These are phyloP conservation scores for Sminthopsis crassicaudata DNA, from an alignment of 2,113 vertebrate species.

Conservation along the genomic window DNA sequence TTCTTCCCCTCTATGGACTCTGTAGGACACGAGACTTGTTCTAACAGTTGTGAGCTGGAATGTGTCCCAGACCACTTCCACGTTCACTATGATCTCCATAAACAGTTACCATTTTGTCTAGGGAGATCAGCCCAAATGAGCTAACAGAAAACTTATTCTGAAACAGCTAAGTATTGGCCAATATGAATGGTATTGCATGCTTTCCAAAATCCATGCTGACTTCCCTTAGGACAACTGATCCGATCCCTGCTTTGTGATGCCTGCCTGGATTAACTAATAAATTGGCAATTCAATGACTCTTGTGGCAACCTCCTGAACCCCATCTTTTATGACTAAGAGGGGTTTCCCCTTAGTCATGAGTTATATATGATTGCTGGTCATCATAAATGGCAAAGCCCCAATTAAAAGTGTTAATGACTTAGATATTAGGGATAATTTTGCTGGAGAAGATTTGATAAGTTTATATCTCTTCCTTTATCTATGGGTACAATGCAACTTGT, in stretches of 20 bases:
- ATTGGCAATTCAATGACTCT: not conserved
- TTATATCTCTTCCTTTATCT: not conserved
- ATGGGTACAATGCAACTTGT: not conserved
- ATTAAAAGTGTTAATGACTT: not conserved
- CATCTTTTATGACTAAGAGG: not conserved
- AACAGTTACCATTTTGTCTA: not conserved
- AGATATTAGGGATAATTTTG: constrained; percentile 10
- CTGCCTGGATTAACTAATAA: not conserved
- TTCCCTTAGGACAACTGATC: not conserved
- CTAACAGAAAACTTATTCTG: not conserved
- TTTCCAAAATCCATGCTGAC: not conserved
- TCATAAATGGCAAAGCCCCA: not conserved
- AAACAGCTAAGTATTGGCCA: not conserved
- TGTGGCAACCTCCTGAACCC: not conserved
- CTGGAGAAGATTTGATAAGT: not conserved
- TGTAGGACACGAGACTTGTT: not conserved
- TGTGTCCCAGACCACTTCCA: not conserved
- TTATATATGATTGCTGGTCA: not conserved
- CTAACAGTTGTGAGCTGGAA: not conserved
- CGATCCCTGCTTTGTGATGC: not conserved
- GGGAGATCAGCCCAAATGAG: not conserved
- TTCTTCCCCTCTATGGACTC: not conserved
- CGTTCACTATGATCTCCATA: not conserved
- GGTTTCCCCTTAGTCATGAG: not conserved
- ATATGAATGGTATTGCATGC: not conserved